A percentile compares a stretch with the other conserved stretches of the same genome.
phyloP scores from a whole-genome alignment of 1,140 invertebrate species.

The Drosophila melanica region DNA sequence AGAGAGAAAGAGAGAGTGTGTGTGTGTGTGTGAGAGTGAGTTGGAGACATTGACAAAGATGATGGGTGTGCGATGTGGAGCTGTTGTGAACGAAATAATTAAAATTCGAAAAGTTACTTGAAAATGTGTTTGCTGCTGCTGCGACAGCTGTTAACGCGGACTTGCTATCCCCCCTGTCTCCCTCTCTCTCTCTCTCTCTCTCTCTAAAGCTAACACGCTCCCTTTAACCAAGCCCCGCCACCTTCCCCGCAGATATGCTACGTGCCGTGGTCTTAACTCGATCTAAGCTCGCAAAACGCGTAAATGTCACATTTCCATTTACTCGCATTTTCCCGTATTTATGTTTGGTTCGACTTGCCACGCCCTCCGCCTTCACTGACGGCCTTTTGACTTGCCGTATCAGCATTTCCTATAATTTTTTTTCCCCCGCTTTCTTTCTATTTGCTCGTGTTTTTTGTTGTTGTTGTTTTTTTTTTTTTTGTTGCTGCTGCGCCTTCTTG shows the following conservation, averaged over 20 bases:
- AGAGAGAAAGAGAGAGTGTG: not conserved
- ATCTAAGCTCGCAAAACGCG: constrained; percentile 78
- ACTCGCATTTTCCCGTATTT: constrained; percentile 68
- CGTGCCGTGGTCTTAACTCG: constrained; percentile 78
- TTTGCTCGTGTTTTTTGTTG: too few species aligned
- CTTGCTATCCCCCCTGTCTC: not conserved
- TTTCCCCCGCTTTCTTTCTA: not conserved
- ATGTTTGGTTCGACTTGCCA: constrained; percentile 70
- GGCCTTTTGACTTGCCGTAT: constrained; percentile 36
- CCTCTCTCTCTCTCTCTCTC: not conserved
- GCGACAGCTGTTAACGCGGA: constrained; percentile 58
- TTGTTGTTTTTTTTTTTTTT: constrained; percentile 24
- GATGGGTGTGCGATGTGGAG: not conserved
- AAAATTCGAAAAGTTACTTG: constrained; percentile 79
- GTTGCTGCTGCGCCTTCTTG: constrained; percentile 22
- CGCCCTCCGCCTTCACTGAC: constrained; percentile 11
- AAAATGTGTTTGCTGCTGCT: constrained; percentile 58
- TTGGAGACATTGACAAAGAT: not conserved
- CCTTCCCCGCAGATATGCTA: constrained; percentile 25
- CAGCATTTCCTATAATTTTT: constrained; percentile 33
- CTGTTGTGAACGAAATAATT: constrained; percentile 63
- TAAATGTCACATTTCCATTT: constrained; percentile 82
- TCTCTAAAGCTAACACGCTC: not conserved
- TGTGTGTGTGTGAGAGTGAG: too few species aligned
- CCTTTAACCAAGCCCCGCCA: not conserved